Evolutionary conservation across 2,113 vertebrate genomes (phyloP).

Genomic region (Peromyscus californicus): DNA sequence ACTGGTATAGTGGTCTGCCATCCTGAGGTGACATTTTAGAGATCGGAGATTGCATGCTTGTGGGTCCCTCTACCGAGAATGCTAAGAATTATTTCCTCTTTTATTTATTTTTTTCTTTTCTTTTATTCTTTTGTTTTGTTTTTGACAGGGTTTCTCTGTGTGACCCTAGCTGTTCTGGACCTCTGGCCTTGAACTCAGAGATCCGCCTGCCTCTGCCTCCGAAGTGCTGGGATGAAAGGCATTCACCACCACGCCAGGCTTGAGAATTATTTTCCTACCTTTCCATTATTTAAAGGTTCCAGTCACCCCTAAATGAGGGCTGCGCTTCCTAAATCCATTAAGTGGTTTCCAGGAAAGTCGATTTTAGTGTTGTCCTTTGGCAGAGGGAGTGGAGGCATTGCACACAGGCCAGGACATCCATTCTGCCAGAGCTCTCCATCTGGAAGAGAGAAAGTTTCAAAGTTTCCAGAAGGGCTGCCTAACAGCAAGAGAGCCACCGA

Average conservation of each 20-base stretch:
- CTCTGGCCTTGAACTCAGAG: not conserved
- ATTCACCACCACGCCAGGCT: not conserved
- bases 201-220: not conserved
- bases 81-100: not conserved
- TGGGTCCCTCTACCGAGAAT: not conserved
- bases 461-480: slow-evolving; percentile 75
- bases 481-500: not conserved
- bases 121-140: not conserved
- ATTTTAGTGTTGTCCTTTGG: slow-evolving; percentile 73
- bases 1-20: not conserved
- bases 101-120: not conserved
- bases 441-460: slow-evolving; percentile 76
- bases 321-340: slow-evolving; percentile 68
- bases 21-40: not conserved
- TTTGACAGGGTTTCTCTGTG: not conserved
- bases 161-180: not conserved
- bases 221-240: not conserved
- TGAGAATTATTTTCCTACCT: slow-evolving; percentile 24
- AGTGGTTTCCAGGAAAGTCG: slow-evolving; percentile 73
- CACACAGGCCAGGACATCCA: slow-evolving; percentile 66
- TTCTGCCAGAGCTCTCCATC: slow-evolving; percentile 79
- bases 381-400: slow-evolving; percentile 43
- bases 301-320: slow-evolving; percentile 42
- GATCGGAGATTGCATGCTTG: not conserved
- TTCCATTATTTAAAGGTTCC: slow-evolving; percentile 31